Evolutionary conservation across 2,888 invertebrate genomes (phyloP).

Genomic region (Neoascia interrupta): DNA sequence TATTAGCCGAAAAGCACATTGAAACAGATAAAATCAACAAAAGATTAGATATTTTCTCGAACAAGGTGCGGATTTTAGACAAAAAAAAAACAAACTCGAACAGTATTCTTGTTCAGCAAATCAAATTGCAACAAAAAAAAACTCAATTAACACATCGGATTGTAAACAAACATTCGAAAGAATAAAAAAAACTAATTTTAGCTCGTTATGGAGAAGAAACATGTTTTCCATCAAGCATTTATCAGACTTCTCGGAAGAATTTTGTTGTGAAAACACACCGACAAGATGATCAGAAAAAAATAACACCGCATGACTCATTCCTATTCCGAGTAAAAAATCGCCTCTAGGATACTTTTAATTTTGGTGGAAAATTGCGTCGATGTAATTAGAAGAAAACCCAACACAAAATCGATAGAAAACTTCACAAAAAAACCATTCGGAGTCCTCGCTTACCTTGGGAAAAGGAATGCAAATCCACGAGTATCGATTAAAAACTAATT

Average conservation of each 20-base stretch:
- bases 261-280: conserved; percentile 27
- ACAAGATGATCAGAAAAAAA: conserved; percentile 9
- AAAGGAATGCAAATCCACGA: background rate
- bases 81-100: no score
- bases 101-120: no score
- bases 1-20: background rate
- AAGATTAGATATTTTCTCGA: no score
- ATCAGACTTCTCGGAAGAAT: conserved; percentile 9
- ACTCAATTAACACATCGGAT: conserved; percentile 8
- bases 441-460: conserved; percentile 14
- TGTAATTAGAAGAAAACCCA: conserved; percentile 2
- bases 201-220: no score
- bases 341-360: conserved; percentile 1
- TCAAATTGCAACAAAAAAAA: background rate
- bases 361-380: conserved; percentile 52
- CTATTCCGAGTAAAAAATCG: conserved; percentile 18
- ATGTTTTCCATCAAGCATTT: conserved; percentile 18
- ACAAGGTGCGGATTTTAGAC: no score
- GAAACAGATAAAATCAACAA: conserved; percentile 3
- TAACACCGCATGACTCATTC: conserved; percentile 54
- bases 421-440: background rate
- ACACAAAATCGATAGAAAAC: conserved; percentile 35
- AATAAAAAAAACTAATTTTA: conserved; percentile 1
- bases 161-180: conserved; percentile 35
- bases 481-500: background rate